Evolutionary conservation across 1,140 invertebrate genomes (phyloP), one percentile per base, ranked within the genome.

Genomic region (Argopecten irradians): DNA sequence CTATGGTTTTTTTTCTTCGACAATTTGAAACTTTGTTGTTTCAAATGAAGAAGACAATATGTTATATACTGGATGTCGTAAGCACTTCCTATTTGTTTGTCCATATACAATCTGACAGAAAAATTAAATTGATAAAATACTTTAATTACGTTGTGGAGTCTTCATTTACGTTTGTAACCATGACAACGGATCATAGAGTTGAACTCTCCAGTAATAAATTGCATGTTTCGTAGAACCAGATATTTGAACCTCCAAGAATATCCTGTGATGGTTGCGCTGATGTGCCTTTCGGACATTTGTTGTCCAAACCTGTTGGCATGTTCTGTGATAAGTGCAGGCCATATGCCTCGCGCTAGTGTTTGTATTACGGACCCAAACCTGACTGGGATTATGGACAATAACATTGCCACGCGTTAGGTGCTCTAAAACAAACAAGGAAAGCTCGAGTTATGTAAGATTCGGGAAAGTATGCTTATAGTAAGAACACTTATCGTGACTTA

Each of bases 81-180:
- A 71, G 55, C 55, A 71, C 55, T 71, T 16, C 55, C 28, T 3
- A 71, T 71, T 71, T n/a, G 55, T 71, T 71, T 71, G 55, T 71
- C 55, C n/a, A 71, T 28, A 71, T 71, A 71, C 55, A 71, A 71
- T 28, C 16, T 71, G 55, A 71, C 55, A 71, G 55, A 71, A 71
- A n/a, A 71, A 71, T 71, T 71, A 71, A 71, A 71, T 28, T 71
- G 55, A 71, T 16, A 71, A 71, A 71, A 71, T 71, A 71, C 28
- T 71, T 71, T 71, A 71, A 71, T 28, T n/a, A 28, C 3, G 55
- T 71, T 71, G 14, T 71, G 2, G 55, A 71, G 22, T 71, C 28
- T n/a, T 71, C 28, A 39, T 39, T 39, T 39, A 13, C 13, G 36
- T 13, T 39, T 39, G 36, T 39, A 39, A 13, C 36, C 13, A 13